Conservation (phyloP, 2,797 vertebrate species). For the Myoxocephalus aenaeus region DNA sequence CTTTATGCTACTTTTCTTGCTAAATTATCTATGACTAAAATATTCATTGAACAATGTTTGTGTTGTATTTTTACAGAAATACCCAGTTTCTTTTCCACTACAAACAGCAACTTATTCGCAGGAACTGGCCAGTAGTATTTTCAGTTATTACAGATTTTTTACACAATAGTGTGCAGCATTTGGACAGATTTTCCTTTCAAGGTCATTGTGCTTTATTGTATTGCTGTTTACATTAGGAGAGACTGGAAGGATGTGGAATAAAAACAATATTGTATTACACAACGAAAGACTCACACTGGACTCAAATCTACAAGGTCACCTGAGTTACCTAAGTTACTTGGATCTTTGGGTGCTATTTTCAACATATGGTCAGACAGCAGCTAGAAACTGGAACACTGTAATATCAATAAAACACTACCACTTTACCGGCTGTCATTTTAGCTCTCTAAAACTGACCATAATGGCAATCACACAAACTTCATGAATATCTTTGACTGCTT, state of each 20-base stretch:
- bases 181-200: neutral
- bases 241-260: neutral
- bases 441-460: neutral
- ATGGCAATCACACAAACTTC: slow-evolving; percentile 4
- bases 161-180: neutral
- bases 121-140: neutral
- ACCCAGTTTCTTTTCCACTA: neutral
- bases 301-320: slow-evolving; percentile 7
- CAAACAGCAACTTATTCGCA: neutral
- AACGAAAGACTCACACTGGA: neutral
- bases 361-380: neutral
- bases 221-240: neutral
- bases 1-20: neutral
- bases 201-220: neutral
- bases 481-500: slow-evolving; percentile 9
- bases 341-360: slow-evolving; percentile 4
- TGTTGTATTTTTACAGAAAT: neutral
- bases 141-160: neutral
- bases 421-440: slow-evolving; percentile 9
- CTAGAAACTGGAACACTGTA: neutral
- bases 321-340: neutral
- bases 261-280: neutral
- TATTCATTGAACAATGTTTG: neutral
- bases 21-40: neutral
- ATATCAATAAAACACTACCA: neutral